phyloP scores from a whole-genome alignment of 2,888 invertebrate genomes.

The Mamestra brassicae region DNA sequence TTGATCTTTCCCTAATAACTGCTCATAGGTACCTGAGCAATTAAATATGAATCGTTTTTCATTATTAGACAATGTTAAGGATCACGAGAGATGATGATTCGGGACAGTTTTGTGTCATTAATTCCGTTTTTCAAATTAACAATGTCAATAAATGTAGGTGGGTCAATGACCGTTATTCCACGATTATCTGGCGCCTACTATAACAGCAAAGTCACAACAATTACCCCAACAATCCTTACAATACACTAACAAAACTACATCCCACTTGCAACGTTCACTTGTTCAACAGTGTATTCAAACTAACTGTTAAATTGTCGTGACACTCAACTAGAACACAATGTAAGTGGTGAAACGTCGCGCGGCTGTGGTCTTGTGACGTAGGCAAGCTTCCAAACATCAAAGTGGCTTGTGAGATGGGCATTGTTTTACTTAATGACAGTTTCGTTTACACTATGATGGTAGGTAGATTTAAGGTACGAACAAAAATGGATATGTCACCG shows the following conservation, averaged over 20 bases:
- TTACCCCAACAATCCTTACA: neutral
- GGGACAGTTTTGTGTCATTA: too few species aligned
- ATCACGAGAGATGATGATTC: too few species aligned
- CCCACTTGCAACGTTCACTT: neutral
- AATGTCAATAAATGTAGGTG: too few species aligned
- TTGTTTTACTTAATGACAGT: slow-evolving; percentile 28
- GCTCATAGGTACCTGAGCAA: too few species aligned
- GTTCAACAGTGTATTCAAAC: slow-evolving; percentile 41
- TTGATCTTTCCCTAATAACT: too few species aligned
- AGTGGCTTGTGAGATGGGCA: slow-evolving; percentile 18
- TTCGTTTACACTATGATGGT: neutral
- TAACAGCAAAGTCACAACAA: slow-evolving; percentile 11
- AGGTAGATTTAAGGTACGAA: neutral
- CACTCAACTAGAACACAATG: slow-evolving; percentile 53
- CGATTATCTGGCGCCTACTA: too few species aligned
- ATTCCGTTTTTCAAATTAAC: too few species aligned
- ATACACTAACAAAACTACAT: slow-evolving; percentile 12
- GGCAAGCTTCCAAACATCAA: slow-evolving; percentile 6
- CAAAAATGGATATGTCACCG: neutral
- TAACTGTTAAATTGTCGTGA: slow-evolving; percentile 36
- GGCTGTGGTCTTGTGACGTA: slow-evolving; percentile 28
- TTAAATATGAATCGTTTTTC: too few species aligned
- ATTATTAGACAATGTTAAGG: too few species aligned
- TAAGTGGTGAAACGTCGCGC: slow-evolving; percentile 13
- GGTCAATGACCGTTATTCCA: too few species aligned